Conservation (phyloP, 2,888 invertebrate species). For the Caenorhabditis uteleia region DNA sequence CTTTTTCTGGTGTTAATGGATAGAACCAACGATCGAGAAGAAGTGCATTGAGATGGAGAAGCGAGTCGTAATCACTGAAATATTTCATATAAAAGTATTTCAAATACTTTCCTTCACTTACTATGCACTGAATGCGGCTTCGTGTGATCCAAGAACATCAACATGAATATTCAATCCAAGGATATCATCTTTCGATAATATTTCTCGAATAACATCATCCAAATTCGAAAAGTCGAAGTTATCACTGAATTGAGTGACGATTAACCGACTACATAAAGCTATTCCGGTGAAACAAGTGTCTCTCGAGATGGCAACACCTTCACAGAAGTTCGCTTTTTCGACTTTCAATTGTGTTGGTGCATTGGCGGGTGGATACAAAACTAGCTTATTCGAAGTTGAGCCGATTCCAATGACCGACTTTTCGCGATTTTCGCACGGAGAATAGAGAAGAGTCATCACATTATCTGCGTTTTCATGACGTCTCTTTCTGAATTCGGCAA, state of each 20-base stretch:
- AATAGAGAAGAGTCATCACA: conserved; percentile 56
- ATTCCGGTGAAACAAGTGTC: conserved; percentile 58
- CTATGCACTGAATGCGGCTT: conserved; percentile 42
- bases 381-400: conserved; percentile 39
- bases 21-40: conserved; percentile 53
- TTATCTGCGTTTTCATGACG: conserved; percentile 51
- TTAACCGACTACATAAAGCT: conserved; percentile 53
- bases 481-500: conserved; percentile 47
- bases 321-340: conserved; percentile 39
- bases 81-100: background rate
- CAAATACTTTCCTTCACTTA: conserved; percentile 8
- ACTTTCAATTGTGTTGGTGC: conserved; percentile 33
- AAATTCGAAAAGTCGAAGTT: conserved; percentile 63
- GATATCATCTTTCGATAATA: conserved; percentile 63
- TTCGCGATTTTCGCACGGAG: conserved; percentile 20
- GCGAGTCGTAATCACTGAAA: conserved; percentile 48
- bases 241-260: conserved; percentile 59
- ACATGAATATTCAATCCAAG: conserved; percentile 58
- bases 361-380: conserved; percentile 44
- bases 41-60: conserved; percentile 38
- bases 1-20: conserved; percentile 45
- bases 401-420: conserved; percentile 43
- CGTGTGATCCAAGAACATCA: conserved; percentile 48
- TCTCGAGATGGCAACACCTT: conserved; percentile 56
- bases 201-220: conserved; percentile 62